phyloP scores from a whole-genome alignment of 2,888 invertebrate genomes.

The Drosophila acutilabella region DNA sequence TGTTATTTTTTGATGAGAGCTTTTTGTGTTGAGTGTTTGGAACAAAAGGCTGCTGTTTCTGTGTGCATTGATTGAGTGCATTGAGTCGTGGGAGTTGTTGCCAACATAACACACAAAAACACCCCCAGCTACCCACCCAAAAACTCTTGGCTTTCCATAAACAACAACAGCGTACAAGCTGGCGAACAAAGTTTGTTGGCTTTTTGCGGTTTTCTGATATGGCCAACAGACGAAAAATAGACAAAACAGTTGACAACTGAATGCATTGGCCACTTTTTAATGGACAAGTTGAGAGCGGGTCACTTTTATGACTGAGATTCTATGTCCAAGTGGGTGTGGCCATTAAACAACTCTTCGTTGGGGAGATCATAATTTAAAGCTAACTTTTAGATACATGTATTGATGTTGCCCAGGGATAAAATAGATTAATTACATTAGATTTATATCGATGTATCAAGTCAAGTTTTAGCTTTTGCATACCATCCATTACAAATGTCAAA shows the following conservation, averaged over 20 bases:
- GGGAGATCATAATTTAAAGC: neutral
- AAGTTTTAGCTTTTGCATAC: no score
- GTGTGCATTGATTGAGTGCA: conserved; percentile 78
- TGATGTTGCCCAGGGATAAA: neutral
- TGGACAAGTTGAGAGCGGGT: conserved; percentile 42
- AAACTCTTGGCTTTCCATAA: conserved; percentile 11
- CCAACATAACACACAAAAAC: conserved; percentile 22
- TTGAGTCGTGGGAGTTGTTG: conserved; percentile 75
- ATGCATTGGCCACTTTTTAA: conserved; percentile 64
- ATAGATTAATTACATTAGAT: neutral
- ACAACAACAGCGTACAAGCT: conserved; percentile 32
- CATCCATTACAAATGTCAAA: neutral
- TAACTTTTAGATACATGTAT: neutral
- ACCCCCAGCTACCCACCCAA: neutral
- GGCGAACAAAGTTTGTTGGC: conserved; percentile 66
- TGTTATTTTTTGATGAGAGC: conserved; percentile 66
- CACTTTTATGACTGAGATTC: conserved; percentile 13
- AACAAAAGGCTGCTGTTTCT: conserved; percentile 64
- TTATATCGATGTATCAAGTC: neutral
- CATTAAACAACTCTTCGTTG: conserved; percentile 2
- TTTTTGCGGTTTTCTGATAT: conserved; percentile 72
- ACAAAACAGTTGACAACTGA: conserved; percentile 62
- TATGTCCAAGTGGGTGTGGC: neutral
- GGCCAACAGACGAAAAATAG: conserved; percentile 47
- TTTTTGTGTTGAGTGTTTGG: conserved; percentile 72